Evolutionary conservation across 2,888 invertebrate species (phyloP), one percentile per base, ranked within the genome.

Genomic region (Mesochorus sp.): DNA sequence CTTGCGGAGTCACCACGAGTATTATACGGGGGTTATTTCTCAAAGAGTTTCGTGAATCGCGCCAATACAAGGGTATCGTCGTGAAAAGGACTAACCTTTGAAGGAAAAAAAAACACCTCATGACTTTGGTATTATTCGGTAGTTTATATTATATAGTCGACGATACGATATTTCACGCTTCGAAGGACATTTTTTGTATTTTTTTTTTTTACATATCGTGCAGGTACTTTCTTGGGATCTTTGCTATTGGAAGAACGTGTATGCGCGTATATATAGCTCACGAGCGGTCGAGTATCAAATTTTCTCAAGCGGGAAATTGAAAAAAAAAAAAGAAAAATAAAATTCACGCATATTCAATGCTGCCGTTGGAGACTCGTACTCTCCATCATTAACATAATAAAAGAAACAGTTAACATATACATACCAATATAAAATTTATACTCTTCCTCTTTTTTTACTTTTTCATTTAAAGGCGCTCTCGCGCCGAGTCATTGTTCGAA

Each of bases 371-470:
- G 49, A 47, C 47, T 55, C 75, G 8, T 61, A 53, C 37, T 12
- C 53, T 49, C 47, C 12, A 55, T 73, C 49, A 77, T 77, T 77
- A 77, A 42, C 77, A 77, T 77, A 57, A 77, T 77, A 77, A 77
- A 77, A 77, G 77, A 73, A 14, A 39, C 24, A 67, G 61, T 61
- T 67, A 49, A 62, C n/a, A n/a, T n/a, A n/a, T n/a, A n/a, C n/a
- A n/a, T n/a, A n/a, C n/a, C n/a, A n/a, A n/a, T n/a, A n/a, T n/a
- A n/a, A n/a, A n/a, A n/a, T 49, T 8, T 26, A 19, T 34, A 10
- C 10, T 53, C 44, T 26, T 34, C 55, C 37, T 55, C 24, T 53
- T 37, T 24, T 71, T 34, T 47, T 31, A 3, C 8, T 6, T 8
- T n/a, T 17, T 44, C 47, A 53, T 42, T 44, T 47, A 39, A 31